A percentile compares a stretch with the other conserved stretches of the same genome.
Evolutionary conservation across 53 echinoderm and acorn worm genomes (phyloP).

Genomic region (Stichopus horrens): DNA sequence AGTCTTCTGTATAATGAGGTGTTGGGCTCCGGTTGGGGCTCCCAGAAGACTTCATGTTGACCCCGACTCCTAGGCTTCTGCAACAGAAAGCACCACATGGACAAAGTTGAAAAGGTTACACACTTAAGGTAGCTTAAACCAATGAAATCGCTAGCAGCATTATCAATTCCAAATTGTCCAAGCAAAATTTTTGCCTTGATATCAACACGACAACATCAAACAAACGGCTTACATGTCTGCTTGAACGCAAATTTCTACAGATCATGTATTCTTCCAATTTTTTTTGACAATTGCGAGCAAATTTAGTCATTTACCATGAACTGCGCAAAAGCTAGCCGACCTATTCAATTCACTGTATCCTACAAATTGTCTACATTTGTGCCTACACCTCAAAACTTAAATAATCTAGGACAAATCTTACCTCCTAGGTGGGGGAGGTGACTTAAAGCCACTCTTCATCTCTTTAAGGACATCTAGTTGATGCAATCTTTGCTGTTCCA

Average conservation of each 20-base stretch:
- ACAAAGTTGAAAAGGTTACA: not conserved
- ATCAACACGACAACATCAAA: too few species aligned
- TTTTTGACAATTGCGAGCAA: too few species aligned
- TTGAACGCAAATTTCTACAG: too few species aligned
- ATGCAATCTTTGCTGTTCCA: constrained; percentile 86
- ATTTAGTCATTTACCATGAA: too few species aligned
- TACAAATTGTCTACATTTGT: too few species aligned
- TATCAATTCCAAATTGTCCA: not conserved
- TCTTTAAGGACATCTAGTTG: constrained; percentile 77
- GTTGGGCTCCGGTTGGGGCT: constrained; percentile 47
- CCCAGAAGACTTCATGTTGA: constrained; percentile 26
- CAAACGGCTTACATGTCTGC: too few species aligned
- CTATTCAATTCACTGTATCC: too few species aligned
- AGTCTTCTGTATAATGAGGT: constrained; percentile 81
- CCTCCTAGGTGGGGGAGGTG: constrained; percentile 71
- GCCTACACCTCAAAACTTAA: too few species aligned
- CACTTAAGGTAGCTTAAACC: too few species aligned
- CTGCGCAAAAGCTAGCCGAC: too few species aligned
- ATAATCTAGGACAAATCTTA: constrained; percentile 2
- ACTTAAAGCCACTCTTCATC: constrained; percentile 58
- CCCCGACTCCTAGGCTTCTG: constrained; percentile 66
- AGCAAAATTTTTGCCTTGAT: not conserved
- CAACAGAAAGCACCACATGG: not conserved
- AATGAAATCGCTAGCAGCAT: not conserved
- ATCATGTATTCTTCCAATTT: too few species aligned